Evolutionary conservation across 2,113 vertebrate genomes (phyloP).

Genomic region (Chinchilla lanigera): DNA sequence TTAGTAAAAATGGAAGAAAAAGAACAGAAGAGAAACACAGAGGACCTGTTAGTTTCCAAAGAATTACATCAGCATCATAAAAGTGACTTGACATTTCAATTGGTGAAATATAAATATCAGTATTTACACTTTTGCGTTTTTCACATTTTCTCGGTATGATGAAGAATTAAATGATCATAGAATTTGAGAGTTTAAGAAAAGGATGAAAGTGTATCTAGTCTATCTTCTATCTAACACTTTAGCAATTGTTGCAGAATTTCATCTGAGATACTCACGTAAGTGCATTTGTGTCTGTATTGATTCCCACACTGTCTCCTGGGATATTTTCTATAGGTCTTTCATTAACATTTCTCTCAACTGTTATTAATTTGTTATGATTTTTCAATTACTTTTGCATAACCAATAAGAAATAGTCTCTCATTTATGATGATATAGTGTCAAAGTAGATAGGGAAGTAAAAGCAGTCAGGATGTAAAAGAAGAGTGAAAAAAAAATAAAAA

Average conservation of each 20-base stretch:
- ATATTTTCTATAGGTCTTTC: background rate
- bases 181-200: background rate
- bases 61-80: background rate
- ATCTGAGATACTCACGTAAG: background rate
- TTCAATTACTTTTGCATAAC: background rate
- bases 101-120: background rate
- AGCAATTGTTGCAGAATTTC: background rate
- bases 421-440: background rate
- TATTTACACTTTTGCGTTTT: background rate
- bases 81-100: too few relatives aligned
- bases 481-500: too few relatives aligned
- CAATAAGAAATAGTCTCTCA: background rate
- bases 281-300: background rate
- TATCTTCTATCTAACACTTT: background rate
- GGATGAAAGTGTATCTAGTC: background rate
- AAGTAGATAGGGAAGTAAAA: background rate
- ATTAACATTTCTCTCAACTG: background rate
- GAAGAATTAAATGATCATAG: background rate
- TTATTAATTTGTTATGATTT: background rate
- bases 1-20: background rate
- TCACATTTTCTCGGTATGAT: background rate
- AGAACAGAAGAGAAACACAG: background rate
- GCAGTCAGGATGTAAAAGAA: background rate
- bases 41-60: background rate
- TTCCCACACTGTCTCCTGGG: background rate